phyloP scores from a whole-genome alignment of 2,888 invertebrate genomes.

The Amphipoea oculea region DNA sequence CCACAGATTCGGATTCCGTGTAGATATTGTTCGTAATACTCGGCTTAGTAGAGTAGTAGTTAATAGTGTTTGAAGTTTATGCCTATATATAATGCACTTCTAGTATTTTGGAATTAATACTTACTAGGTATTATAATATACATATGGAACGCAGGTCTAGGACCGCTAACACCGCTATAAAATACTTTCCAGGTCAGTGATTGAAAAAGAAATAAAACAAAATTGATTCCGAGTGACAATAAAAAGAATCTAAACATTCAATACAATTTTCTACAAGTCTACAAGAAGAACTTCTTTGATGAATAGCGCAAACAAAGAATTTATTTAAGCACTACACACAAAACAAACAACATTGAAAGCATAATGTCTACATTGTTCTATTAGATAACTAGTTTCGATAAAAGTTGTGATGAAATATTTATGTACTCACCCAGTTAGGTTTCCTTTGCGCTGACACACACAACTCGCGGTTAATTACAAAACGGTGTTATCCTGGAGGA shows the following conservation, averaged over 20 bases:
- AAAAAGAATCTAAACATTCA: background rate
- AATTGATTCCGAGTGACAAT: background rate
- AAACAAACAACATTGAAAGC: constrained; percentile 40
- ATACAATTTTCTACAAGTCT: too few relatives aligned
- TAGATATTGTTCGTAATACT: constrained; percentile 56
- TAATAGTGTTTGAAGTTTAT: constrained; percentile 36
- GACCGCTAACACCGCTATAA: background rate
- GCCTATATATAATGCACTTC: constrained; percentile 1
- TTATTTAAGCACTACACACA: constrained; percentile 24
- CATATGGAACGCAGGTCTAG: background rate
- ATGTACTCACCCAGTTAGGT: constrained; percentile 78
- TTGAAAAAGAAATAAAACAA: background rate
- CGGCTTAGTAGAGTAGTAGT: constrained; percentile 24
- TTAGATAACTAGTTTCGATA: constrained; percentile 57
- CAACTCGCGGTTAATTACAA: constrained; percentile 81
- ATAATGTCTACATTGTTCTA: constrained; percentile 37
- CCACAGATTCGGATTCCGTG: constrained; percentile 47
- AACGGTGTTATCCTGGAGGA: constrained; percentile 81
- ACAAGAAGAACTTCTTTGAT: constrained; percentile 2
- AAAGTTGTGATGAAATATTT: constrained; percentile 75
- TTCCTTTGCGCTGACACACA: constrained; percentile 77
- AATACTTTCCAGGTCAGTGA: background rate
- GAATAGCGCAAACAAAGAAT: constrained; percentile 20
- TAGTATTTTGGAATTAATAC: constrained; percentile 7
- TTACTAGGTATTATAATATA: background rate